Conservation (phyloP, 2,888 invertebrate species). For the Gymnocheta viridis region DNA sequence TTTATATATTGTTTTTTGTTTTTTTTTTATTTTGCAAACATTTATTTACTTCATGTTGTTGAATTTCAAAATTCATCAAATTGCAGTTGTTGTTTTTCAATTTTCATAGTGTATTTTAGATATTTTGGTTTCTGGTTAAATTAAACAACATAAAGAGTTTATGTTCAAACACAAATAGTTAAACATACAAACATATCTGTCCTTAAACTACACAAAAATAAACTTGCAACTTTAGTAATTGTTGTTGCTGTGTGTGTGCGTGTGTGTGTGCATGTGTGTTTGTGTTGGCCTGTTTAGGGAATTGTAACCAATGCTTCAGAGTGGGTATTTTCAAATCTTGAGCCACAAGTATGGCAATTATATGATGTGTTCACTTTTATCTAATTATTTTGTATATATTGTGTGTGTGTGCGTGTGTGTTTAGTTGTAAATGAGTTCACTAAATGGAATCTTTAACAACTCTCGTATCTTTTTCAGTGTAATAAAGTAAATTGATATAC, state of each 20-base stretch:
- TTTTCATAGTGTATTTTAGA: conserved; percentile 33
- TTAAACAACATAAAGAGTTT: conserved; percentile 26
- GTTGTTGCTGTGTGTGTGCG: neutral
- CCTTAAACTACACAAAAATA: neutral
- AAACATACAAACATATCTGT: neutral
- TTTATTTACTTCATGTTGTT: neutral
- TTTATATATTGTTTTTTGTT: neutral
- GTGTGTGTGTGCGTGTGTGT: neutral
- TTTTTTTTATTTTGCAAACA: neutral
- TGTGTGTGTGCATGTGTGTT: neutral
- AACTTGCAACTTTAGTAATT: conserved; percentile 16
- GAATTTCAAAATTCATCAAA: neutral
- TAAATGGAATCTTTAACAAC: conserved; percentile 53
- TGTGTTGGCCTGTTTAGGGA: neutral
- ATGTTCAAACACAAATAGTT: conserved; percentile 1
- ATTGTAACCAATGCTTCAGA: neutral
- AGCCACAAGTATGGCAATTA: conserved; percentile 66
- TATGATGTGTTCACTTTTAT: conserved; percentile 59
- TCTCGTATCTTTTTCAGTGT: conserved; percentile 46
- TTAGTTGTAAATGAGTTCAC: neutral
- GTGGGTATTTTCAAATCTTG: conserved; percentile 38
- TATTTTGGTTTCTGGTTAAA: conserved; percentile 28
- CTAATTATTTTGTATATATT: conserved; percentile 57
- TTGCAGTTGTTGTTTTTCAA: conserved; percentile 6
- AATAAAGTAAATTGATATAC: conserved; percentile 59